These are phyloP conservation scores for Neostethus bicornis DNA, from an alignment of 2,797 vertebrate species.

Conservation along the genomic window DNA sequence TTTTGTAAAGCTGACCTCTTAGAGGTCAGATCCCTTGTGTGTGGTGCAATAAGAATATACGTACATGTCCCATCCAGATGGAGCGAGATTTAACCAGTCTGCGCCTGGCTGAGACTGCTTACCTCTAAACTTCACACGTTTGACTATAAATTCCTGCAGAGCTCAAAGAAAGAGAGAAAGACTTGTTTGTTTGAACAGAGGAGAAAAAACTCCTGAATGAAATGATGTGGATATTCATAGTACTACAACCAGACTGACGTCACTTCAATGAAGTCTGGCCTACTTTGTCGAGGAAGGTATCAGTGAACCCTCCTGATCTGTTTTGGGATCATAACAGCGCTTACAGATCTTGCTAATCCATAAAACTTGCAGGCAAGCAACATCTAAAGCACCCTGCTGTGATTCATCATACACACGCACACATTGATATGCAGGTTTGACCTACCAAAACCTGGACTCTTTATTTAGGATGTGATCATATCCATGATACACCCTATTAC, in stretches of 20 bases:
- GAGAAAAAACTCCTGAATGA: constrained; percentile 11
- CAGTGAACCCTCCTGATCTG: neutral
- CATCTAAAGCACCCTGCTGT: neutral
- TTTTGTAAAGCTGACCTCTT: constrained; percentile 30
- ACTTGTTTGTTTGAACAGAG: constrained; percentile 30
- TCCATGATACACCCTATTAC: too few species aligned
- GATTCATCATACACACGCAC: neutral
- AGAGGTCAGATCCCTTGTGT: constrained; percentile 53
- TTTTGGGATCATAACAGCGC: neutral
- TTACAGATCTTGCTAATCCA: neutral
- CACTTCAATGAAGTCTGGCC: constrained; percentile 8
- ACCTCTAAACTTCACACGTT: constrained; percentile 69
- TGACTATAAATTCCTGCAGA: constrained; percentile 66
- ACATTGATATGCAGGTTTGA: too few species aligned
- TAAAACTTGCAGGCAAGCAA: neutral
- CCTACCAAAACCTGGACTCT: too few species aligned
- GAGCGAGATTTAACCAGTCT: constrained; percentile 80
- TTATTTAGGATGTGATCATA: too few species aligned
- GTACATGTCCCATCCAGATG: constrained; percentile 72
- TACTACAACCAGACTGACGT: neutral
- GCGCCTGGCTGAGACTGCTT: constrained; percentile 61
- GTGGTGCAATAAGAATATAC: constrained; percentile 75
- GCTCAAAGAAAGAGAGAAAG: constrained; percentile 7
- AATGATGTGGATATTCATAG: constrained; percentile 2
- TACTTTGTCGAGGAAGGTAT: neutral